Evolutionary conservation across 1,140 invertebrate species (phyloP), one percentile per base, ranked within the genome.

Genomic region (Drosophila pallidifrons): DNA sequence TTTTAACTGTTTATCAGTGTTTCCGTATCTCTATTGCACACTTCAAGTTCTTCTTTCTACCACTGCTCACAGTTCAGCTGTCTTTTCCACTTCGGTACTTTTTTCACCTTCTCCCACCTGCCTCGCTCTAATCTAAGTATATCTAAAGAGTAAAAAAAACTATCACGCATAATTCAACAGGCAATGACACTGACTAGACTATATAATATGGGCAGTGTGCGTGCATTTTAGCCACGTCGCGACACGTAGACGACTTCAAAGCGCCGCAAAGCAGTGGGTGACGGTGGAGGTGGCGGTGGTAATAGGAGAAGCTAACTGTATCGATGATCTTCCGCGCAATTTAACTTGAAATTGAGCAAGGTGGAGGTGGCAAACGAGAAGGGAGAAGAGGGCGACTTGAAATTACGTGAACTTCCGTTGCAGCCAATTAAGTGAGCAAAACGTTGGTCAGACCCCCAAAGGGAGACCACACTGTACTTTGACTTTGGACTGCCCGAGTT

Each of bases 381-480:
- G 20, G 20, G 15, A 46, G 64, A 51, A 11, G 38, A 28, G 45
- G 67, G 69, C 73, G 81, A 76, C 43, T 73, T 74, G 46, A 82
- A 90, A 85, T 86, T 81, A 80, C 74, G 63, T 57, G 74, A 81
- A 77, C 86, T 82, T 90, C 86, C 86, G 86, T 64, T 82, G 76
- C 54, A 81, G 78, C 85, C 85, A 89, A 89, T 89, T 89, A 88
- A 63, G 81, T 69, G 81, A 68, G 16, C 13, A 43, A 60, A 68
- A 73, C 65, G 67, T 57, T 81, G 51, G 67, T 54, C 30, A 57
- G 32, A 52, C 49, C 60, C 30, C 30, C 30, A 32, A 32, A 32
- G 30, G 35, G 15, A 32, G 30, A 10, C 8, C 7, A 38, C 8
- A 3, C 20, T 25, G 20, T 25, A 25, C 20, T 25, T 25, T 25